phyloP scores from a whole-genome alignment of 2,113 vertebrate genomes.

The Enhydra lutris region DNA sequence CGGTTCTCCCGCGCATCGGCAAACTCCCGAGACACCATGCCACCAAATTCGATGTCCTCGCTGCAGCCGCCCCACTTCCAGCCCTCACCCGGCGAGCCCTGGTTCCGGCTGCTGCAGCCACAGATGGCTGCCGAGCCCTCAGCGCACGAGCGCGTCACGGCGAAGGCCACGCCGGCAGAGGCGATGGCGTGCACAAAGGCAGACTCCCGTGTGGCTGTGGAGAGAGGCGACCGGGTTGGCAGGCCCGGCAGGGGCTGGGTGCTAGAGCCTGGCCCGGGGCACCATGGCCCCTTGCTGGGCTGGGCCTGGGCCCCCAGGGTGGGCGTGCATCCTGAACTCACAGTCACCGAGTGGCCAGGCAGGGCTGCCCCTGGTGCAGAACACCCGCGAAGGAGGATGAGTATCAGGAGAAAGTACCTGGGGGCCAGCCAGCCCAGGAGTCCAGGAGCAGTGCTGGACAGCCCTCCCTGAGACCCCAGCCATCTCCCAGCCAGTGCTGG shows the following conservation, averaged over 20 bases:
- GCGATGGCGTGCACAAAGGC: conserved; percentile 98
- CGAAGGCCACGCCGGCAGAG: conserved; percentile 94
- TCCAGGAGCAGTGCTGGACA: background rate
- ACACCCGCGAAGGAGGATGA: no score
- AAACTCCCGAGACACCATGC: conserved; percentile 97
- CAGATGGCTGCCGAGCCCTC: conserved; percentile 95
- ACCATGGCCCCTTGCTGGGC: background rate
- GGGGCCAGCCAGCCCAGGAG: background rate
- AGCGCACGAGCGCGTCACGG: conserved; percentile 93
- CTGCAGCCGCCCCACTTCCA: conserved; percentile 99
- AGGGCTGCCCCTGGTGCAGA: background rate
- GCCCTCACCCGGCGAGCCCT: conserved; percentile 92
- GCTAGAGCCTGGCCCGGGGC: no score
- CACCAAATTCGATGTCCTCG: conserved; percentile 96
- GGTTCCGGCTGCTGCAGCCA: conserved; percentile 94
- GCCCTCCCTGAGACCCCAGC: rapidly evolving
- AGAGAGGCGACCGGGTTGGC: conserved; percentile 31
- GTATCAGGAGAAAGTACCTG: background rate
- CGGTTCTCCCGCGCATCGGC: conserved; percentile 96
- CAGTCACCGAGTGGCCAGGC: background rate
- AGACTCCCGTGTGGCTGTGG: conserved; percentile 94
- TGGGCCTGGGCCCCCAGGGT: no score
- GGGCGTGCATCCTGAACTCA: background rate
- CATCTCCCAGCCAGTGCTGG: background rate
- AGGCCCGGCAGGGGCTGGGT: background rate